Base-by-base conservation (phyloP, 1,140 invertebrate species). In the Meloidogyne hapla region DNA sequence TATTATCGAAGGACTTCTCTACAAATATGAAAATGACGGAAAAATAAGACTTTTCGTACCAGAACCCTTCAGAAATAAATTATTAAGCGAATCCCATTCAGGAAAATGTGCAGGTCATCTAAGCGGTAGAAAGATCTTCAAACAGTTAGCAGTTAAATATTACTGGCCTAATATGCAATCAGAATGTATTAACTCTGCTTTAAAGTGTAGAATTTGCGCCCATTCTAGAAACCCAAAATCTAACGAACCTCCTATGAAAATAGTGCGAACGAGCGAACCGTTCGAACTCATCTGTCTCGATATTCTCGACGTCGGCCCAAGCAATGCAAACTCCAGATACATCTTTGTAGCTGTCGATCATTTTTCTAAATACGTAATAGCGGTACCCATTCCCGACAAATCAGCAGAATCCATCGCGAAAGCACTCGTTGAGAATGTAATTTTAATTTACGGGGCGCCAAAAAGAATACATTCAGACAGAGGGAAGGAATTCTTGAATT, bases 401-500 rank as follows among this genome's bases (percentile, higher is more conserved):
- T 68, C 66, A n/a, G 66, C 66, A 2, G 66, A 68, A 10, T 40
- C 66, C 45, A 42, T 68, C 2, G 21, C 66, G 0, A 15, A 21
- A 68, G 23, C 45, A 9, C 45, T 68, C 8, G 66, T 68, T 8
- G 66, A 68, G 26, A 68, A 68, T 25, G 6, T 68, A n/a, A 23
- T 68, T 4, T 28, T 68, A 25, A 10, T 68, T 25, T 68, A 40
- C 12, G 66, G 66, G 0, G 21, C 69, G 1, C 26, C 40, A 0
- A 15, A 5, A 70, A 70, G 56, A 40, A 6, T 70, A 1, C 40
- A 70, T 42, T 70, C 69, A 5, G 69, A 70, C 28, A 70, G 69
- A 8, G 66, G 66, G 26, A 68, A 68, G 12, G 66, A 68, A 68
- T 68, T 68, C 21, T n/a, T 68, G 2, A 68, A 68, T 68, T 68